Evolutionary conservation across 2,113 vertebrate genomes (phyloP).

Genomic region (Leptobrachium leishanense): DNA sequence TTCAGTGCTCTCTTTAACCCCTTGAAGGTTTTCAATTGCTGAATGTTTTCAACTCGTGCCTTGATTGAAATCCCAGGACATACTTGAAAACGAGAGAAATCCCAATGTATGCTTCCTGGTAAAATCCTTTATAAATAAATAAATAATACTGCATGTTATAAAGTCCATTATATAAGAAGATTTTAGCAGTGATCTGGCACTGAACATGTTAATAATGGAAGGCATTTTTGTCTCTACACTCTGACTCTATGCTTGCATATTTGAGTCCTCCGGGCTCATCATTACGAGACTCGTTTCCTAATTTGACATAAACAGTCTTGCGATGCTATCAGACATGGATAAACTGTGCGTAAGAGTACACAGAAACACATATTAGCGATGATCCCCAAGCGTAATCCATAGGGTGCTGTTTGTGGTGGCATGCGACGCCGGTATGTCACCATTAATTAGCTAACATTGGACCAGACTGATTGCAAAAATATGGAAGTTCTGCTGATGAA

Average conservation of each 20-base stretch:
- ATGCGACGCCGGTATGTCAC: neutral
- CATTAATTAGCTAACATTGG: constrained; percentile 15
- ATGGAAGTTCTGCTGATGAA: constrained; percentile 13
- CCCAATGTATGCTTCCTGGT: too few species aligned
- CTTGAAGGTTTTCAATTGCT: too few species aligned
- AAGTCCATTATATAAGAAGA: too few species aligned
- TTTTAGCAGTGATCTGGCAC: too few species aligned
- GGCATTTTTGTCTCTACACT: neutral
- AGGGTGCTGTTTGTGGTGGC: neutral
- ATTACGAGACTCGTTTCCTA: neutral
- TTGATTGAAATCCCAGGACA: too few species aligned
- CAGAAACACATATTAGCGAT: neutral
- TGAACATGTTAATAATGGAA: too few species aligned
- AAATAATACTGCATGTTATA: too few species aligned
- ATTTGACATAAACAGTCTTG: neutral
- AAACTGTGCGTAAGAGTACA: neutral
- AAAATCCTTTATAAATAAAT: too few species aligned
- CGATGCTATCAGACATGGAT: neutral
- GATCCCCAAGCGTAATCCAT: neutral
- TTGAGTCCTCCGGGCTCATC: neutral
- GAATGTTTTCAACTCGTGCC: too few species aligned
- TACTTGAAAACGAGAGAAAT: too few species aligned
- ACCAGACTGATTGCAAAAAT: constrained; percentile 33
- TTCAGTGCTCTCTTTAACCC: too few species aligned
- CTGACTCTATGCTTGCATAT: neutral